Base-by-base conservation (phyloP, 2,888 invertebrate genomes). In the Litoditis marina region DNA sequence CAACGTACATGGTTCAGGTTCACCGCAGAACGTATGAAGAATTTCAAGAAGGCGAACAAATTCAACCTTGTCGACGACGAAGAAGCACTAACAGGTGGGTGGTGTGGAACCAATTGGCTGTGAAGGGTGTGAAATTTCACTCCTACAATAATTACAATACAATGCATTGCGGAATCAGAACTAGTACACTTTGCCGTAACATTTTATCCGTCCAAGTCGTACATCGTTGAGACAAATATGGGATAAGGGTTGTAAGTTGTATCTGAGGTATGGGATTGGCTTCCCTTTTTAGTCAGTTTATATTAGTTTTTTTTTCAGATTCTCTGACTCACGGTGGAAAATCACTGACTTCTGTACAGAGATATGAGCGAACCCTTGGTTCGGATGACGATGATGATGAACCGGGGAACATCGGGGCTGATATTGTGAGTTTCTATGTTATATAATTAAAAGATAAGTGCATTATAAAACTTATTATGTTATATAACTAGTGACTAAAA, bases 281-380 rank as follows among this genome's bases (percentile, higher is more conserved):
- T 19, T 13, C 19, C 19, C 54, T 31, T n/a, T 22, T 44, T 44
- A 13, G 0, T 55, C 16, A 44, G 46, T 27, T 31, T 50, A 22
- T 16, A 25, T 25, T 22, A 7, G n/a, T 32, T 25, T 32, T 47
- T 49, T 19, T 63, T 67, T 2, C 36, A 66, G 49, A 57, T 28
- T 28, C 57, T 3, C 85, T 96, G 55, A 96, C 94, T 0, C 95
- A 96, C 82, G 89, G 89, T 82, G 95, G 94, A 0, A 91, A 92
- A 85, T 83, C 92, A 0, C 84, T 96, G 19, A 90, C 90, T 77
- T 91, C 92, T 83, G 90, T 94, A 70, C 92, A 94, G 83, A 91
- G 91, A 83, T 94, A 92, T 85, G 92, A 92, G 79, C 90, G 92
- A 81, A 90, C 91, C 0, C 87, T 88, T 28, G 68, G 58, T 27